A percentile compares a stretch with the other conserved stretches of the same genome.
Conservation (phyloP, 2,797 vertebrate species). For the Staurois parvus region DNA sequence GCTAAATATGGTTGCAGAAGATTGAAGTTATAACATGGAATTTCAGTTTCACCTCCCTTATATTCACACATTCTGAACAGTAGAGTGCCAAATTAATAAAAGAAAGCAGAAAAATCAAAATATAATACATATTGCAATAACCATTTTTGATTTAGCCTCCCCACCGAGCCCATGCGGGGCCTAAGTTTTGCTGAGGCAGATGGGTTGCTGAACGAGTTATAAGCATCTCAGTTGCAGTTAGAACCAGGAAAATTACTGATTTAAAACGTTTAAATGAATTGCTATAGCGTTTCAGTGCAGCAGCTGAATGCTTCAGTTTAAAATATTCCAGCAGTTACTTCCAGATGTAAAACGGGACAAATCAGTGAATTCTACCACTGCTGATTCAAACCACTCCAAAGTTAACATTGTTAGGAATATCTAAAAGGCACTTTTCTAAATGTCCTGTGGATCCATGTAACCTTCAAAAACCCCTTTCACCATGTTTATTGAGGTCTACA, state of each 20-base stretch:
- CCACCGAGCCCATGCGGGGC: conserved; percentile 35
- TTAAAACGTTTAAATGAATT: conserved; percentile 35
- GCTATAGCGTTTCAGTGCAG: conserved; percentile 22
- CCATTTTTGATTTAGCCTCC: conserved; percentile 48
- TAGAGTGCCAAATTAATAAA: conserved; percentile 34
- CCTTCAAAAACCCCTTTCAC: no score
- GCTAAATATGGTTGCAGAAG: conserved; percentile 16
- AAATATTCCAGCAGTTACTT: conserved; percentile 16
- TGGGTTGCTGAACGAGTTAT: conserved; percentile 50
- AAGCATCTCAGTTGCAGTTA: conserved; percentile 43
- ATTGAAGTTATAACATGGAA: conserved; percentile 24
- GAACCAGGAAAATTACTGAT: conserved; percentile 33
- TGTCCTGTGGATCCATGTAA: not conserved
- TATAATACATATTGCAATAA: conserved; percentile 47
- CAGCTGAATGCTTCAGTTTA: conserved; percentile 16
- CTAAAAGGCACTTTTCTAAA: not conserved
- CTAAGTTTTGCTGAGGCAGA: conserved; percentile 50
- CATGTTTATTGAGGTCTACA: no score
- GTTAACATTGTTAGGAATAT: not conserved
- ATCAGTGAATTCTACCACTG: not conserved
- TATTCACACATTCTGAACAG: conserved; percentile 45
- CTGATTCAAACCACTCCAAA: not conserved
- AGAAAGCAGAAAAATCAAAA: conserved; percentile 35
- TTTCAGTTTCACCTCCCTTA: conserved; percentile 17
- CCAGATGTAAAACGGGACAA: not conserved